Evolutionary conservation across 2,113 vertebrate species (phyloP).

Genomic region (Pterocles burchelli): DNA sequence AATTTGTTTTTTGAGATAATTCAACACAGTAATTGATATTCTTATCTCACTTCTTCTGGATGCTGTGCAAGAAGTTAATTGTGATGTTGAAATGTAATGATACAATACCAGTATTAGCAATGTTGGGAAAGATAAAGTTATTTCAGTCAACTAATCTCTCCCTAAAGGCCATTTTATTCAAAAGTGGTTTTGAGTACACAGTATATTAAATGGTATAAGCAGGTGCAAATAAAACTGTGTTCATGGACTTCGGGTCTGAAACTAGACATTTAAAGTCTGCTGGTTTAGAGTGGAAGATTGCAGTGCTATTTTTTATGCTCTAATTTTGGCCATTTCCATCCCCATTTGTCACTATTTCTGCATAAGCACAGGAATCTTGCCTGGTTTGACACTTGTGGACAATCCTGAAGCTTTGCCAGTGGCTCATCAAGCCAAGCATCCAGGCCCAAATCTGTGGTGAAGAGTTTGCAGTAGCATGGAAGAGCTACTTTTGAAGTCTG

Average conservation of each 20-base stretch:
- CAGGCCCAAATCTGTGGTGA: background rate
- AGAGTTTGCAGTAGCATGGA: background rate
- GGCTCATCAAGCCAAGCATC: background rate
- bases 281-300: background rate
- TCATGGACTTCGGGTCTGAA: background rate
- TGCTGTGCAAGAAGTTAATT: background rate
- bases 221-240: background rate
- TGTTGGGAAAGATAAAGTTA: background rate
- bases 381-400: background rate
- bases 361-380: background rate
- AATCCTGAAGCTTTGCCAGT: background rate
- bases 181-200: background rate
- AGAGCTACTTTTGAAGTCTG: background rate
- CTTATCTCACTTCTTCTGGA: background rate
- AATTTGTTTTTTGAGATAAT: background rate
- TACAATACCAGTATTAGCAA: background rate
- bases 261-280: background rate
- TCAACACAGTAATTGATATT: background rate
- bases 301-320: background rate
- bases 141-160: background rate
- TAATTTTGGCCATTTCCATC: background rate
- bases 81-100: background rate
- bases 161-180: background rate
- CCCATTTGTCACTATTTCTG: background rate
- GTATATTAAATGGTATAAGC: background rate